Evolutionary conservation across 2,888 invertebrate genomes (phyloP), one percentile per base, ranked within the genome.

Genomic region (Ypsolopha scabrella): DNA sequence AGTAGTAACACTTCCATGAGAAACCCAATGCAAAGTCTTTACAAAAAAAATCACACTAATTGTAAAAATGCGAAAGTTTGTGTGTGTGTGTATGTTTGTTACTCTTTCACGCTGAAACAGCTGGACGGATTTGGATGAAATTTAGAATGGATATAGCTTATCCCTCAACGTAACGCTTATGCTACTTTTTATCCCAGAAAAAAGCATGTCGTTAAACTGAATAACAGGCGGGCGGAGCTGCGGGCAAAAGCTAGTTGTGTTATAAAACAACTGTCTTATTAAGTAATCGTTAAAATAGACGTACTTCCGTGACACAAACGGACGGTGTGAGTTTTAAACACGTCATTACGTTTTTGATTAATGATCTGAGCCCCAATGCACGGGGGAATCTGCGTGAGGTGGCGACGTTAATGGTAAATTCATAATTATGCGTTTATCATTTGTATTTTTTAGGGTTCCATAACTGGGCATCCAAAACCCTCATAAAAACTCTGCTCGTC

Each of bases 271-370:
- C 46, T 41, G 38, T 38, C 48, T 46, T 50, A 66, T 65, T 62
- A 67, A 66, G 64, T 63, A 63, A 67, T 68, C 64, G 60, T 65
- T 62, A 63, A 56, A 58, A 59, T 58, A 60, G 57, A 54, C 50
- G 59, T 52, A 50, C 52, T 53, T 53, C 49, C 44, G 53, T 57
- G 54, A 55, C 53, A 51, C 49, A 54, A 51, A 54, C 53, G 53
- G 49, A 55, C 53, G 54, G 57, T 53, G 53, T 53, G 48, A 61
- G 57, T 60, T 65, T 62, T 59, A 62, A 71, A 65, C 66, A 69
- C 67, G 66, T 73, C 70, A 72, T 76, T 75, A 75, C 59, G 57
- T 58, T 57, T 55, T 70, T 79, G 78, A 79, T 78, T 73, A 76
- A 79, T 79, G 75, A 62, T 56, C 54, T 58, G 63, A 58, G 55